Base-by-base conservation (phyloP, 1,140 invertebrate genomes). In the Saccostrea glomerata region DNA sequence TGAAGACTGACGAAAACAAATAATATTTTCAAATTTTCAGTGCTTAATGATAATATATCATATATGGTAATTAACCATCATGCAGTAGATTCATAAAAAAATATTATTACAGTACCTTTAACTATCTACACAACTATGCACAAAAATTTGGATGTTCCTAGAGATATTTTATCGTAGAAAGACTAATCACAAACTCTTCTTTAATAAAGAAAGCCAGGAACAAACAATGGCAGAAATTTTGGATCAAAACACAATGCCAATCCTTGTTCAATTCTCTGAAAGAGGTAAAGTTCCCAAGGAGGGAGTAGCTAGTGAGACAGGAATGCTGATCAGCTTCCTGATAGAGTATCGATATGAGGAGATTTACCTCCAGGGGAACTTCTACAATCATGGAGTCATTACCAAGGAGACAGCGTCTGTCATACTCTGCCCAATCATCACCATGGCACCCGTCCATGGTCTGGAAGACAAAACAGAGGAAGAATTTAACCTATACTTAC, bases 401-500 rank as follows among this genome's bases (percentile, higher is more conserved):
- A 25, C 70, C 25, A 77, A 12, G 25, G 70, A 77, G 6, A 77
- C 23, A 0, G 70, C 70, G 11, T 77, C 70, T 5, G 25, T 77
- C 13, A 77, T 25, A 5, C 82, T 84, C 2, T 84, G 82, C 47
- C 82, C 82, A 9, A 36, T 30, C 82, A 84, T 84, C 23, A 17
- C 82, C 40, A 56, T 84, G 55, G 55, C 82, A 13, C 82, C 82
- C 11, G 13, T 84, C 15, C 40, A 54, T 12, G 82, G 82, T 23
- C 7, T 84, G 7, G 55, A 56, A 23, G 82, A 54, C 82, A 84
- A 84, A 40, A 55, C 82, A 36, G 40, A 84, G 40, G 40, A 84
- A 23, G 82, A 84, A 84, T 84, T 23, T 84, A 9, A 84, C 2
- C 82, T 54, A 20, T 84, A 84, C 55, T 20, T 84, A 54, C 23